phyloP scores from a whole-genome alignment of 2,888 invertebrate genomes.

The Lasioglossum villosulum region DNA sequence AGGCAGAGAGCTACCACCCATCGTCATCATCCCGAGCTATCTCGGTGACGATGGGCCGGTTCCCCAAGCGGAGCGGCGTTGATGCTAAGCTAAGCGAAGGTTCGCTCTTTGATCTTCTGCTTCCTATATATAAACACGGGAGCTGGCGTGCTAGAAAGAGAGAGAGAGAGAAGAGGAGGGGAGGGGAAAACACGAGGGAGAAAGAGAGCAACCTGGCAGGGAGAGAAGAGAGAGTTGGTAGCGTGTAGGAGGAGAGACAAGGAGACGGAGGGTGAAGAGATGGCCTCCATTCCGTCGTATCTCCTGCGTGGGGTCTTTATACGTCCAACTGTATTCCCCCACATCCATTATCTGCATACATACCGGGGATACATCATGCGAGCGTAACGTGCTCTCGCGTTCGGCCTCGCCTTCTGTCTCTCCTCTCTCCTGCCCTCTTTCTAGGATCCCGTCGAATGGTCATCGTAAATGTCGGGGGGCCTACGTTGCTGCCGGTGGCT shows the following conservation, averaged over 20 bases:
- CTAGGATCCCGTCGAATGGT: conserved; percentile 59
- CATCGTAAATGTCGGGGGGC: conserved; percentile 56
- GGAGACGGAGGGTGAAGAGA: conserved; percentile 65
- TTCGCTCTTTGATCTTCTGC: conserved; percentile 83
- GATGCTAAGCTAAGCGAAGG: conserved; percentile 81
- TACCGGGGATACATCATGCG: conserved; percentile 69
- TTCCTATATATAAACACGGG: conserved; percentile 83
- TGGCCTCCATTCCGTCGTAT: conserved; percentile 71
- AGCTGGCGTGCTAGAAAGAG: conserved; percentile 30
- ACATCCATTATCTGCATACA: conserved; percentile 73
- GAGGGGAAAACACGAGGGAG: neutral
- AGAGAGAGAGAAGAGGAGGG: neutral
- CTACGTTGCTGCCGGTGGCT: neutral
- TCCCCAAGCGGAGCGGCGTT: conserved; percentile 75
- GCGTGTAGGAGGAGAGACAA: conserved; percentile 34
- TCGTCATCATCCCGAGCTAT: conserved; percentile 70
- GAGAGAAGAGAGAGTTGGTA: conserved; percentile 33
- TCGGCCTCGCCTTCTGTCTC: conserved; percentile 20
- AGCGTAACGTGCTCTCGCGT: conserved; percentile 62
- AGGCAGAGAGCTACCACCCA: conserved; percentile 54
- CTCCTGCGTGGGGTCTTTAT: conserved; percentile 74
- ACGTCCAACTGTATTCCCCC: conserved; percentile 75
- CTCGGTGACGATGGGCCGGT: conserved; percentile 77
- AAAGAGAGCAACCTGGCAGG: conserved; percentile 24
- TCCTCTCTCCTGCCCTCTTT: conserved; percentile 36